Base-by-base conservation (phyloP, 1,140 invertebrate genomes). In the Bombus superbus region DNA sequence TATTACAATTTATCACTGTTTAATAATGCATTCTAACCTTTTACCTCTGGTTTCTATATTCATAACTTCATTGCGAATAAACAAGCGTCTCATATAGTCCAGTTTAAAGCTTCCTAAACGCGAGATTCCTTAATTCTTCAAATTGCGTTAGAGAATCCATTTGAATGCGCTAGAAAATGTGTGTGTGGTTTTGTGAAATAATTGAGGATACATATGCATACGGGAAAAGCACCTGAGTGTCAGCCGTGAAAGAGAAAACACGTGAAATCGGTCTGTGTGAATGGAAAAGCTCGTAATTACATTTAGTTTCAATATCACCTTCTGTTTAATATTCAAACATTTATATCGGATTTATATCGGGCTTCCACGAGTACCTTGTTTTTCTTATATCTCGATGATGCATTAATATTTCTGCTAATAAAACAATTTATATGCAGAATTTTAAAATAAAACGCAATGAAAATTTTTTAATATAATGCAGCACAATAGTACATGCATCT, bases 111-210 rank as follows among this genome's bases (percentile, higher is more conserved):
- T 73, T 44, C 42, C 42, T 73, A 42, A 40, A 40, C 32, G 18
- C 25, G 18, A 28, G 42, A 44, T 75, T 32, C 32, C 22, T 75
- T 53, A 57, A 44, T 62, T 10, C 44, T 75, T 5, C 22, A 53
- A 74, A 75, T 75, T 53, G 9, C 73, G 44, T 38, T 75, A 35
- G 32, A 25, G 73, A 38, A 75, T 57, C 42, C 73, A 32, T 75
- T 75, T 35, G 53, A 47, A 32, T 28, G n/a, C 42, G 32, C 15
- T 13, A 9, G n/a, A 73, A 47, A 73, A 32, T 64, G 28, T 15
- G 11, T 13, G 28, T 5, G 22, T 74, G 22, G 10, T 74, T 53
- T 25, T 18, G 32, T 32, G 38, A 11, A 53, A 35, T 35, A 35
- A 75, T 32, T 32, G 22, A 53, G 32, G 11, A 13, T n/a, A 42